A percentile compares a stretch with the other conserved stretches of the same genome.
Conservation (phyloP, 2,888 invertebrate species). For the Rhagonycha fulva region DNA sequence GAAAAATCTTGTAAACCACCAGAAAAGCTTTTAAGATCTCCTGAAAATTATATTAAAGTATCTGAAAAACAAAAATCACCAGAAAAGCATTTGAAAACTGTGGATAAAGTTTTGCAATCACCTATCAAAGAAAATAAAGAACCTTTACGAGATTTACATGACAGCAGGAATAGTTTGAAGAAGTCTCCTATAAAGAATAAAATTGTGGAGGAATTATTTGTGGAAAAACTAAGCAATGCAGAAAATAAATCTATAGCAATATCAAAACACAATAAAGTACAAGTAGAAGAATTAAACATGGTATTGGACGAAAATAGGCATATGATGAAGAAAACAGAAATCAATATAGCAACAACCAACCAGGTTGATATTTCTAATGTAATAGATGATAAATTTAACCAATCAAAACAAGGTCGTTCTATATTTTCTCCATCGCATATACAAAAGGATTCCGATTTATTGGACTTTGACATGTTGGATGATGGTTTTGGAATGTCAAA, state of each 20-base stretch:
- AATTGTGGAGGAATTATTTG: conserved; percentile 41
- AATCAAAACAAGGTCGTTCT: conserved; percentile 61
- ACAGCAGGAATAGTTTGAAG: conserved; percentile 4
- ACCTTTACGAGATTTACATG: conserved; percentile 1
- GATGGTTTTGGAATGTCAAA: conserved; percentile 67
- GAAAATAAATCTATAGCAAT: conserved; percentile 38
- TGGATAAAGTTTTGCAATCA: conserved; percentile 19
- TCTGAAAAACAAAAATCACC: conserved; percentile 17
- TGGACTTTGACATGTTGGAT: conserved; percentile 60
- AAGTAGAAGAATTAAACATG: not conserved
- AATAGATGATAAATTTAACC: conserved; percentile 35
- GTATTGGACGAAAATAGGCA: conserved; percentile 16
- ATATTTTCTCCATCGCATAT: conserved; percentile 75
- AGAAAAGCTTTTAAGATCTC: conserved; percentile 34
- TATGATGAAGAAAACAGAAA: not conserved
- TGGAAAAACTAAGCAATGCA: conserved; percentile 37
- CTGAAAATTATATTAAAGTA: conserved; percentile 33
- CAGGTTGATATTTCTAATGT: conserved; percentile 25
- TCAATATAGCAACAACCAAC: conserved; percentile 32
- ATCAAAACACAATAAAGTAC: conserved; percentile 1
- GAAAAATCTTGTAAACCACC: conserved; percentile 9
- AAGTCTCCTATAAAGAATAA: conserved; percentile 36
- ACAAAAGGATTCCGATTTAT: conserved; percentile 60
- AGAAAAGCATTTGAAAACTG: conserved; percentile 18
- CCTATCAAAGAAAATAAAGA: conserved; percentile 33